These are phyloP conservation scores for Hartigia nigra DNA, from an alignment of 2,888 invertebrate species.

Conservation along the genomic window DNA sequence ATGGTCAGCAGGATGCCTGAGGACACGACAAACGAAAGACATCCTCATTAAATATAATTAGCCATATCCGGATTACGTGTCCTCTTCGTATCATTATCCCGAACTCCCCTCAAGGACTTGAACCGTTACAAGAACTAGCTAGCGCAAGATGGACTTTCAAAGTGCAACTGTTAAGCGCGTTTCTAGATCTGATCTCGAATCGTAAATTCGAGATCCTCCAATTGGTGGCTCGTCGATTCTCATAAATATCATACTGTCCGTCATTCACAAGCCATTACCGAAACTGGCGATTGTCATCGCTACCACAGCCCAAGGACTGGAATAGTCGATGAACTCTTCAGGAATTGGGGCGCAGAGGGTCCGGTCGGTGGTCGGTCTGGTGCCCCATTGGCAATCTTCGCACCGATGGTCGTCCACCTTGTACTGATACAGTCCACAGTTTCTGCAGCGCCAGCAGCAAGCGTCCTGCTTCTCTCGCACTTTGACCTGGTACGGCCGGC, in stretches of 20 bases:
- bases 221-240: not conserved
- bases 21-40: too few species aligned
- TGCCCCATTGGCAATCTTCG: slow-evolving; percentile 64
- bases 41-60: not conserved
- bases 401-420: slow-evolving; percentile 65
- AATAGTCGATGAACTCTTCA: slow-evolving; percentile 66
- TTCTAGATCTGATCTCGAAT: not conserved
- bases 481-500: slow-evolving; percentile 58
- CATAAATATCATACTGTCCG: not conserved
- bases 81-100: not conserved
- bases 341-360: slow-evolving; percentile 63
- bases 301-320: slow-evolving; percentile 66
- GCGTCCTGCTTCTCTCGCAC: slow-evolving; percentile 64
- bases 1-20: slow-evolving; percentile 66
- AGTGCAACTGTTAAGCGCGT: not conserved
- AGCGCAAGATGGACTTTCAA: not conserved
- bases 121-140: not conserved
- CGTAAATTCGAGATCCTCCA: not conserved
- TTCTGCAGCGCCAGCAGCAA: slow-evolving; percentile 70
- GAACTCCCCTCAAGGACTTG: not conserved
- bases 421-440: slow-evolving; percentile 66
- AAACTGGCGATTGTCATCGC: slow-evolving; percentile 64
- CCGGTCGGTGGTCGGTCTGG: slow-evolving; percentile 56
- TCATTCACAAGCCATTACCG: slow-evolving; percentile 35
- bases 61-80: not conserved